A percentile compares a stretch with the other conserved stretches of the same genome.
Conservation (phyloP, 2,797 vertebrate species). For the Melanotaenia nigrans region DNA sequence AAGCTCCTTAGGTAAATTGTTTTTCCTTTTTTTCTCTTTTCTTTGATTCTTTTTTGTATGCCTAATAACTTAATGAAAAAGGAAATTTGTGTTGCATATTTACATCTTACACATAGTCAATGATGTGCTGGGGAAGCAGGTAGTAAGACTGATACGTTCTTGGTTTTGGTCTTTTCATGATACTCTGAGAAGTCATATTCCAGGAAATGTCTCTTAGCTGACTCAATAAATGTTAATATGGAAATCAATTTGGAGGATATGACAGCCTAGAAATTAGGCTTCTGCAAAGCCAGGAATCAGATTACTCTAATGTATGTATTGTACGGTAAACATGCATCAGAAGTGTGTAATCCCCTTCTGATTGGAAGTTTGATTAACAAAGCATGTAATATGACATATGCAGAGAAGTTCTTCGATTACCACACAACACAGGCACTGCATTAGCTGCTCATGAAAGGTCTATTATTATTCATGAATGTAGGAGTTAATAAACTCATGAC, state of each 20-base stretch:
- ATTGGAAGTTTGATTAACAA: background rate
- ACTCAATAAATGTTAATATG: background rate
- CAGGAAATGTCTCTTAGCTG: background rate
- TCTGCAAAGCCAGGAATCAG: background rate
- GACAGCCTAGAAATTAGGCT: conserved; percentile 1
- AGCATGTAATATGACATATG: background rate
- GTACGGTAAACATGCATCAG: conserved; percentile 1
- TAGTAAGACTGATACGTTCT: background rate
- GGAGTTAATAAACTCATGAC: conserved; percentile 47
- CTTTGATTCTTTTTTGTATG: too few relatives aligned
- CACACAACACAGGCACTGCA: background rate
- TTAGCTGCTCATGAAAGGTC: conserved; percentile 28
- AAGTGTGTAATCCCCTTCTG: background rate
- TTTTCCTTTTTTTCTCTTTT: too few relatives aligned
- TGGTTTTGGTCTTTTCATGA: conserved; percentile 1
- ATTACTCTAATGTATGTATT: conserved; percentile 9
- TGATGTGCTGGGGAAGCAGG: background rate
- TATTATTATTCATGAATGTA: conserved; percentile 43
- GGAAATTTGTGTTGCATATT: background rate
- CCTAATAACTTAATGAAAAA: background rate
- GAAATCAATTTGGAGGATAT: background rate
- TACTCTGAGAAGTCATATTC: background rate
- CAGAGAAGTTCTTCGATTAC: conserved; percentile 1
- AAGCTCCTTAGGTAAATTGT: too few relatives aligned
- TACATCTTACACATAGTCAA: background rate